Evolutionary conservation across 2,113 vertebrate genomes (phyloP).

Genomic region (Platycercus adscitus): DNA sequence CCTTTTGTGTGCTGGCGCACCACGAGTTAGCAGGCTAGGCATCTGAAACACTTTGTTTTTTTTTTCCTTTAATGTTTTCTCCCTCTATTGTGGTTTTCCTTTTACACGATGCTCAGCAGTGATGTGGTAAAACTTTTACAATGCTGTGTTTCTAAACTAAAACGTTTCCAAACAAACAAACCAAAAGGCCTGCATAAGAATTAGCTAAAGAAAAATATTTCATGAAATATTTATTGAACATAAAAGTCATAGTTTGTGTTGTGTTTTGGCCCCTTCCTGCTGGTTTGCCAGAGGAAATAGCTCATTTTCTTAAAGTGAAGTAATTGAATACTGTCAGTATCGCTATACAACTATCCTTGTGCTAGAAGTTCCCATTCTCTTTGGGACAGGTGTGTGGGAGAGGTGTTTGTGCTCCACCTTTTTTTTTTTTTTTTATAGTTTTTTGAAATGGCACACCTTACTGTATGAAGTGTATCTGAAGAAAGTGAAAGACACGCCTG

Average conservation of each 20-base stretch:
- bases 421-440: not conserved
- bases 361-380: not conserved
- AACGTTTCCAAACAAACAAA: not conserved
- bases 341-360: not conserved
- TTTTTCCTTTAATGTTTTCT: not conserved
- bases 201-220: not conserved
- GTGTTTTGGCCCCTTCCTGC: not conserved
- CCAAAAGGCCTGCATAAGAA: not conserved
- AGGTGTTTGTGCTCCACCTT: not conserved
- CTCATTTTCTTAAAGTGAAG: not conserved
- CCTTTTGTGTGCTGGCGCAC: not conserved
- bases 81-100: not conserved
- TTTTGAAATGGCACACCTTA: not conserved
- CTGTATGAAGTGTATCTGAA: not conserved
- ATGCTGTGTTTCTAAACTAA: not conserved
- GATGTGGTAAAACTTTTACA: not conserved
- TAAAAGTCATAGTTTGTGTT: not conserved
- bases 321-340: not conserved
- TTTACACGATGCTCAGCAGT: not conserved
- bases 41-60: not conserved
- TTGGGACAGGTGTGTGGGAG: not conserved
- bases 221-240: not conserved
- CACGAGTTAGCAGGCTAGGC: not conserved
- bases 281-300: not conserved
- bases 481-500: slow-evolving; percentile 24